Evolutionary conservation across 1,140 invertebrate genomes (phyloP), one percentile per base, ranked within the genome.

Genomic region (Danaus plexippus): DNA sequence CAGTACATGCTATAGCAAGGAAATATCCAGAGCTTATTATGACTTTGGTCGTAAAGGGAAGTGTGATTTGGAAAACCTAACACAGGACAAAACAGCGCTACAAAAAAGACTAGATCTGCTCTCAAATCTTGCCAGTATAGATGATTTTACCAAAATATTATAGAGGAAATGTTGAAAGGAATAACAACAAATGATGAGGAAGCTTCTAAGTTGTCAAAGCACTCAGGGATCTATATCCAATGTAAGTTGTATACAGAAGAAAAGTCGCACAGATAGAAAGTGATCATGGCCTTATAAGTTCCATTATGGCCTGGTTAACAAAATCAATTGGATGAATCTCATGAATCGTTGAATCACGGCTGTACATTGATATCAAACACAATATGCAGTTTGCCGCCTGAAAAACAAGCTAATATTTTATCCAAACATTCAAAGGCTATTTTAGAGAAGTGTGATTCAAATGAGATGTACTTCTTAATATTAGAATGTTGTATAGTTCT

Each of bases 121-220:
- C 1, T 74, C 74, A 0, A 81, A 73, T 61, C 67, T 86, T 22
- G 79, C 79, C 0, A 86, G 83, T 58, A 79, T 86, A 51, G 78
- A 86, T 56, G 78, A 83, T 32, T 86, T 86, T 51, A 85, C 83
- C 5, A 78, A 77, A 74, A 58, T 12, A 85, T 86, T 11, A 71
- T 86, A 40, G 71, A 76, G 52, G 75, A 85, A 62, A 83, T 87
- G 73, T 54, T 87, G 9, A 82, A 79, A 57, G 54, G 80, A 13
- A 73, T 87, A 32, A 63, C 58, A 0, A 54, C 52, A 8, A 57
- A 67, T 41, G 61, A 80, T 22, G 53, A 69, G 44, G 72, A 76
- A 13, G 75, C 80, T 6, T 46, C 54, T 9, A 77, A 73, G 75
- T 82, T 9, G 66, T 85, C 7, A 71, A 75, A 58, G 80, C 77